Percentiles rank a stretch among this genome's conserved stretches.
These are phyloP conservation scores for Entelurus aequoreus DNA, from an alignment of 2,113 vertebrate species.

Conservation along the genomic window DNA sequence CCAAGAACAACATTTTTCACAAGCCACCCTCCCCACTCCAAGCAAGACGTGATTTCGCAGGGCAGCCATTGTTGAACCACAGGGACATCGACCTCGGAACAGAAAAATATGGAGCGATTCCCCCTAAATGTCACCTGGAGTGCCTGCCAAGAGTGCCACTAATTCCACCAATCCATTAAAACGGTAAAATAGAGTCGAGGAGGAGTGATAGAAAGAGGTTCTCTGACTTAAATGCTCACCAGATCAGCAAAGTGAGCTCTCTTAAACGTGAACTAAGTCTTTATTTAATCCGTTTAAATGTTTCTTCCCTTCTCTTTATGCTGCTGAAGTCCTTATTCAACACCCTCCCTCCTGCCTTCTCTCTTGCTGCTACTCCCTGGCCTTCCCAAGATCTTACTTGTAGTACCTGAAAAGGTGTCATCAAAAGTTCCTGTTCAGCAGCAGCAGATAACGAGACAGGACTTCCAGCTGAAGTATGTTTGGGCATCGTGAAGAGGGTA, in stretches of 20 bases:
- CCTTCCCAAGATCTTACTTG: conserved; percentile 10
- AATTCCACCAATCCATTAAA: conserved; percentile 62
- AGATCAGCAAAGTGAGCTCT: conserved; percentile 69
- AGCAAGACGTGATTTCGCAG: conserved; percentile 61
- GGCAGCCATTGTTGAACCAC: conserved; percentile 76
- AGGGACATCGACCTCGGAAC: conserved; percentile 66
- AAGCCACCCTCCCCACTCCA: conserved; percentile 70
- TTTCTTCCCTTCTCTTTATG: conserved; percentile 37
- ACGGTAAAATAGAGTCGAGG: conserved; percentile 51
- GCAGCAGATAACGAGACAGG: conserved; percentile 30
- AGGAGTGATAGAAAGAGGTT: conserved; percentile 34
- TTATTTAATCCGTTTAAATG: conserved; percentile 71
- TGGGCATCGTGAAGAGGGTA: conserved; percentile 40
- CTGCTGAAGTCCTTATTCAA: conserved; percentile 43
- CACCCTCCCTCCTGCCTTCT: conserved; percentile 14
- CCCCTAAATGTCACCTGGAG: conserved; percentile 72
- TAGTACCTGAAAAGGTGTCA: conserved; percentile 42
- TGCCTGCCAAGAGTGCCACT: conserved; percentile 61
- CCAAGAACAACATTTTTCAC: conserved; percentile 79
- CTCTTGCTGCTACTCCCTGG: conserved; percentile 25
- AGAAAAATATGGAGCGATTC: conserved; percentile 53
- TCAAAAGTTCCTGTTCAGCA: conserved; percentile 56
- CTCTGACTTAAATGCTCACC: conserved; percentile 64
- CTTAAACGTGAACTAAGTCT: conserved; percentile 71
- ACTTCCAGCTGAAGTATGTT: conserved; percentile 24